Evolutionary conservation across 2,113 vertebrate genomes (phyloP).

Genomic region (Brachyistius frenatus): DNA sequence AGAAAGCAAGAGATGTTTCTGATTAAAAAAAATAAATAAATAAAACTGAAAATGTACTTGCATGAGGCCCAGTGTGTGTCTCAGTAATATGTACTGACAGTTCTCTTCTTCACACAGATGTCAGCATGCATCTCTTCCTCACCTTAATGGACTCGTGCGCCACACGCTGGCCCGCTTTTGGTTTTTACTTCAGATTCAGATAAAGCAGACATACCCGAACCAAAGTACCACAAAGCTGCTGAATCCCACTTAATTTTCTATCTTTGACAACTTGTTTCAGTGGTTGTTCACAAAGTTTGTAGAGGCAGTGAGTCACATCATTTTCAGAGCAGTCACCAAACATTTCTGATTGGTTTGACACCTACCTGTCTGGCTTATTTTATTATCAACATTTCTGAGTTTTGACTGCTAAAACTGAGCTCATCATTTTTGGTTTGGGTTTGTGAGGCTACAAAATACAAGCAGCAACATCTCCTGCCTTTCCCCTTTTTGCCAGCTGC

Average conservation of each 20-base stretch:
- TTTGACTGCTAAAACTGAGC: conserved; percentile 13
- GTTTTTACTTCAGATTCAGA: not conserved
- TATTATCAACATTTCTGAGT: conserved; percentile 21
- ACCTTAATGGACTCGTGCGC: not conserved
- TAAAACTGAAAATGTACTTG: too few relatives aligned
- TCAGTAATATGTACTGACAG: not conserved
- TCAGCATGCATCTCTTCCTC: not conserved
- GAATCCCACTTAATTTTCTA: conserved; percentile 24
- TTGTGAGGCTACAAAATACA: not conserved
- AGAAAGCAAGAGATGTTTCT: too few relatives aligned
- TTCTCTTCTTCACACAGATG: too few relatives aligned
- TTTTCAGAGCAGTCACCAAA: conserved; percentile 15
- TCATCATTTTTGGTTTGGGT: not conserved
- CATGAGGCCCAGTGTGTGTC: too few relatives aligned
- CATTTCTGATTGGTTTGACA: conserved; percentile 37
- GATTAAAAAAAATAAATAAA: too few relatives aligned
- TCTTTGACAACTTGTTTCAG: conserved; percentile 14
- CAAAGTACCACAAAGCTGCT: not conserved
- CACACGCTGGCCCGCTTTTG: not conserved
- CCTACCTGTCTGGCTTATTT: conserved; percentile 13
- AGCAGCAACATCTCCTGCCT: not conserved
- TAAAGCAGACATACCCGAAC: not conserved
- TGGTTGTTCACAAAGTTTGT: conserved; percentile 11
- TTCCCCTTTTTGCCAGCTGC: not conserved
- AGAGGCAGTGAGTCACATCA: conserved; percentile 29